A percentile compares a stretch with the other conserved stretches of the same genome.
These are phyloP conservation scores for Zootoca vivipara DNA, from an alignment of 2,113 vertebrate genomes.

Conservation along the genomic window DNA sequence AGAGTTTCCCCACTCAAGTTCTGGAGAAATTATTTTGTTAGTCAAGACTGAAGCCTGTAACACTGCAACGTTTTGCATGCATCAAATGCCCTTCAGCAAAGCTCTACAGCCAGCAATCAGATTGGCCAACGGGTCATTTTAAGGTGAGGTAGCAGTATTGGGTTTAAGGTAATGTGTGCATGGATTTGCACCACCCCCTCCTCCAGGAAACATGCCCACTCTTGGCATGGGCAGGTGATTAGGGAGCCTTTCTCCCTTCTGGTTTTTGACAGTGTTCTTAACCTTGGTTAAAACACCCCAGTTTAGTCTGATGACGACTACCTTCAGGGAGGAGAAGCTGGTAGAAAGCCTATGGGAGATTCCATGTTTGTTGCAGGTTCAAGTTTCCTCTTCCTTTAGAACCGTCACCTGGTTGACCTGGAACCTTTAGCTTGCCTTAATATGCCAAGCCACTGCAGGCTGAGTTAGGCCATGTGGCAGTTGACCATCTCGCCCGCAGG, in stretches of 20 bases:
- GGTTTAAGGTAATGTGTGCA: not conserved
- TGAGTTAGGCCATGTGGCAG: not conserved
- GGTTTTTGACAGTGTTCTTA: not conserved
- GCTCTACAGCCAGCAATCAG: not conserved
- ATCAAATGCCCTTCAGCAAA: not conserved
- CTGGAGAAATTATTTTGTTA: conserved; percentile 26
- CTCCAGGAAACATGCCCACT: not conserved
- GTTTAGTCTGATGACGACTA: not conserved
- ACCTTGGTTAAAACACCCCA: not conserved
- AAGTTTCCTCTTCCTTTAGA: not conserved
- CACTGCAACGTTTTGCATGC: conserved; percentile 15
- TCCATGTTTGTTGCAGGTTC: not conserved
- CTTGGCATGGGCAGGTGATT: not conserved
- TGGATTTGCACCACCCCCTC: not conserved
- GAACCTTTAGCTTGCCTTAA: not conserved
- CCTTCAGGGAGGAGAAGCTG: not conserved
- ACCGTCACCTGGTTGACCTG: not conserved
- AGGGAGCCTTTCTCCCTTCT: not conserved
- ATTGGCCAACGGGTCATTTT: not conserved
- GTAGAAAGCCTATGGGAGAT: not conserved
- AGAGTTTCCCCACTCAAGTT: conserved; percentile 51
- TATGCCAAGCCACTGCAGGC: not conserved
- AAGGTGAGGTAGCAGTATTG: not conserved
- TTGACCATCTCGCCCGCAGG: not conserved
- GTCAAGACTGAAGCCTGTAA: conserved; percentile 30